phyloP scores from a whole-genome alignment of 2,888 invertebrate genomes.

The Parthenolecanium corni region DNA sequence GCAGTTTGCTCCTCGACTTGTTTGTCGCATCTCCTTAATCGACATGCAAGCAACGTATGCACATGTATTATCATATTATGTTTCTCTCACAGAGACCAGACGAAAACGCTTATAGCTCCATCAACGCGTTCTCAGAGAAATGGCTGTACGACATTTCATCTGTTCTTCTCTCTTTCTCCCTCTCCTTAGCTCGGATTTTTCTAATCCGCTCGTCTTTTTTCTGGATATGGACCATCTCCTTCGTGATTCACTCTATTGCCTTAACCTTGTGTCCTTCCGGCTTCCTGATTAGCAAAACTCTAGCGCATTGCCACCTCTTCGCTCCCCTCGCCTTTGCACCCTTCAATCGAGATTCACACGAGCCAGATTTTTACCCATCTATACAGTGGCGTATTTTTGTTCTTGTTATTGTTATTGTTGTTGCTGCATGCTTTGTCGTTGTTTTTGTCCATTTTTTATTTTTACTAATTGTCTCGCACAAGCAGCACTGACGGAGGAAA shows the following conservation, averaged over 20 bases:
- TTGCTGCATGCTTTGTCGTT: too few species aligned
- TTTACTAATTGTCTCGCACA: not conserved
- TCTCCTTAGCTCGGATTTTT: conserved; percentile 6
- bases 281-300: conserved; percentile 27
- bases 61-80: too few species aligned
- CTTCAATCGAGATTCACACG: conserved; percentile 24
- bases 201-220: conserved; percentile 10
- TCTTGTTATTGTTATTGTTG: too few species aligned
- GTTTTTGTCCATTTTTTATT: too few species aligned
- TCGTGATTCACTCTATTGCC: conserved; percentile 23
- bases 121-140: too few species aligned
- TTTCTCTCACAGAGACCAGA: too few species aligned
- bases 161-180: not conserved
- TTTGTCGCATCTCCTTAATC: too few species aligned
- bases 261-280: conserved; percentile 28
- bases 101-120: too few species aligned
- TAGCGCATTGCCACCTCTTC: not conserved
- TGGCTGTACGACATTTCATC: too few species aligned
- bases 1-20: too few species aligned
- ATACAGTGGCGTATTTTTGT: not conserved
- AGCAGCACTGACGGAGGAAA: not conserved
- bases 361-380: not conserved
- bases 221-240: not conserved
- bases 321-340: not conserved
- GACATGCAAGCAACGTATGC: too few species aligned